These are phyloP conservation scores for Coracias cyanogaster DNA, from an alignment of 2,797 vertebrate genomes.

Conservation along the genomic window DNA sequence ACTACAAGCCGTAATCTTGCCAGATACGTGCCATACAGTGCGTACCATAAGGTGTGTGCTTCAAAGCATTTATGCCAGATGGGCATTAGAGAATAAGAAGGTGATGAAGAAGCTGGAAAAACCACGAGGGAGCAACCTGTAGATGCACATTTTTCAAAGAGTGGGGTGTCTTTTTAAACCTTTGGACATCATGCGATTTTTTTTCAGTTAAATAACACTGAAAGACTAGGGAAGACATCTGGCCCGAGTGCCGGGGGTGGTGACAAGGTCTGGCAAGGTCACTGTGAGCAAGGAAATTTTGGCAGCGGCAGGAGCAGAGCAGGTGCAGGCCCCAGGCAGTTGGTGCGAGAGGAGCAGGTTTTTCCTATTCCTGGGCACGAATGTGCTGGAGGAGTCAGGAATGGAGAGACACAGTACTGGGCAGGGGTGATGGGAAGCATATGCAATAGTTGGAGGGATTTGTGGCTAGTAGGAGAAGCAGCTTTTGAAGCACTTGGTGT, in stretches of 20 bases:
- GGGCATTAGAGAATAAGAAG: background rate
- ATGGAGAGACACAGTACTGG: background rate
- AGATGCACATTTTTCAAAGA: background rate
- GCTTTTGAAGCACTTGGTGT: background rate
- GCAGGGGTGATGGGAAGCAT: background rate
- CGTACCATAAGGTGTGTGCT: background rate
- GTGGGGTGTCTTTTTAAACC: background rate
- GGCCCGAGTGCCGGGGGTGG: fast-evolving
- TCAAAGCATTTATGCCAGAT: background rate
- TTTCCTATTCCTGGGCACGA: background rate
- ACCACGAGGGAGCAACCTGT: background rate
- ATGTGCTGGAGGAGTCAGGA: background rate
- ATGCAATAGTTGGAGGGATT: background rate
- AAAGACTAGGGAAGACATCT: background rate
- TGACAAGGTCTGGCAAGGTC: conserved; percentile 27
- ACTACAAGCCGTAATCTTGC: background rate
- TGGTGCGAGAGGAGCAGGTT: background rate
- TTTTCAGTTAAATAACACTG: background rate
- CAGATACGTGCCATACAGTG: background rate
- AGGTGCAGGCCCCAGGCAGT: conserved; percentile 3
- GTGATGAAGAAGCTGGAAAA: background rate
- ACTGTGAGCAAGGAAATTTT: background rate
- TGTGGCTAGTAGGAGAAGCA: background rate
- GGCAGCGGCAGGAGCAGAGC: background rate
- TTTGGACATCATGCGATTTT: background rate